Evolutionary conservation across 1,140 invertebrate species (phyloP), one percentile per base, ranked within the genome.

Genomic region (Drosophila rhopaloa): DNA sequence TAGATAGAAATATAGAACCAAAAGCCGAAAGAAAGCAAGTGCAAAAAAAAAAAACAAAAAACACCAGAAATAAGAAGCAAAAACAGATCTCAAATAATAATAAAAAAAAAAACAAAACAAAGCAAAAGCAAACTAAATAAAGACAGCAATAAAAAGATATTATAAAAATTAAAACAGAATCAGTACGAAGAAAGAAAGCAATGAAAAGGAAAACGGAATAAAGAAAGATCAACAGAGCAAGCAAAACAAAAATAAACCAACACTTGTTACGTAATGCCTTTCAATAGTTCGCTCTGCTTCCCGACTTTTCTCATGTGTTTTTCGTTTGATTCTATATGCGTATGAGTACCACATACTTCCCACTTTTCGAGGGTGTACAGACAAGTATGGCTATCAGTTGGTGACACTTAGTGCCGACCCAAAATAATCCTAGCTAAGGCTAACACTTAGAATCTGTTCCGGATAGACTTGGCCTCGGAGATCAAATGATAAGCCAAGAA

Each of bases 231-330:
- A 66, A 70, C 55, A 58, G 61, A 66, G 65, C 53, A 48, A 67
- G 55, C 59, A 54, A 81, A 84, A 81, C 57, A 81, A 81, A 74
- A 79, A 78, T 71, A 79, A 72, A 79, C 56, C 32, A 59, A 89
- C 68, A 67, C 46, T 70, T 79, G 67, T 86, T 89, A 89, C 77
- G 80, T 74, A 86, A 86, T 76, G 61, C 29, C 61, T 65, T 73
- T 79, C 54, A 77, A 77, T 77, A 70, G 75, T 70, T 68, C 46
- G 44, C 32, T 54, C 51, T 41, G 38, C 32, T 37, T 43, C 32
- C 48, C 43, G 51, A 48, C 51, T 57, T 70, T 70, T 56, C 67
- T 40, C 63, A 56, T 70, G 40, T 35, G 19, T 57, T 75, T 27
- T 75, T 35, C 11, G 50, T 43, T 46, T 37, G 5, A 35, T 50